Evolutionary conservation across 2,113 vertebrate species (phyloP).

Genomic region (Mirza zaza): DNA sequence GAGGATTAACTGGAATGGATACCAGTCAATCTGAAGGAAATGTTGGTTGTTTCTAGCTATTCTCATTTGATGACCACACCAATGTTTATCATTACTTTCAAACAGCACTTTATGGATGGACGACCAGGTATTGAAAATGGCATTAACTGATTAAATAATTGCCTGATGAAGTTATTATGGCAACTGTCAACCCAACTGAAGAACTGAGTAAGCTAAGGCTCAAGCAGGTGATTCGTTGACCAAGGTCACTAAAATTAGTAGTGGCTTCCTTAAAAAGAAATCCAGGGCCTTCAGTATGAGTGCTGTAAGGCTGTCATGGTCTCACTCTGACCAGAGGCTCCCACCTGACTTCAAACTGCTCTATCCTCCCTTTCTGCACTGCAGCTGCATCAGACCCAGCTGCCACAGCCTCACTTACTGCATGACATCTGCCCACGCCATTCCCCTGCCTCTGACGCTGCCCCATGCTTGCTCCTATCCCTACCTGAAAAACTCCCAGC

Average conservation of each 20-base stretch:
- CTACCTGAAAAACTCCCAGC: not conserved
- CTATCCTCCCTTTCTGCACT: too few species aligned
- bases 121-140: not conserved
- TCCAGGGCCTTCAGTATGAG: not conserved
- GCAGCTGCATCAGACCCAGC: not conserved
- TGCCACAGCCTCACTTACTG: rapidly evolving
- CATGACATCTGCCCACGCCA: rapidly evolving
- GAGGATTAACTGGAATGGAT: not conserved
- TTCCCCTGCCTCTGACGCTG: not conserved
- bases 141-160: not conserved
- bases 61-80: not conserved
- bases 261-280: not conserved
- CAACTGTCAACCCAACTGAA: not conserved
- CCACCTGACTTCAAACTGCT: not conserved
- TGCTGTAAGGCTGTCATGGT: not conserved
- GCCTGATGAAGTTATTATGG: not conserved
- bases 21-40: not conserved
- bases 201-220: not conserved
- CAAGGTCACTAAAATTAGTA: not conserved
- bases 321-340: not conserved
- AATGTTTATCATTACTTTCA: not conserved
- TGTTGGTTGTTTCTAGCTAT: not conserved
- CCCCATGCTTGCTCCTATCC: not conserved
- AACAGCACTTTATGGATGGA: not conserved
- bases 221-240: not conserved